Conservation (phyloP, 2,888 invertebrate species). For the Caenorhabditis sulstoni region DNA sequence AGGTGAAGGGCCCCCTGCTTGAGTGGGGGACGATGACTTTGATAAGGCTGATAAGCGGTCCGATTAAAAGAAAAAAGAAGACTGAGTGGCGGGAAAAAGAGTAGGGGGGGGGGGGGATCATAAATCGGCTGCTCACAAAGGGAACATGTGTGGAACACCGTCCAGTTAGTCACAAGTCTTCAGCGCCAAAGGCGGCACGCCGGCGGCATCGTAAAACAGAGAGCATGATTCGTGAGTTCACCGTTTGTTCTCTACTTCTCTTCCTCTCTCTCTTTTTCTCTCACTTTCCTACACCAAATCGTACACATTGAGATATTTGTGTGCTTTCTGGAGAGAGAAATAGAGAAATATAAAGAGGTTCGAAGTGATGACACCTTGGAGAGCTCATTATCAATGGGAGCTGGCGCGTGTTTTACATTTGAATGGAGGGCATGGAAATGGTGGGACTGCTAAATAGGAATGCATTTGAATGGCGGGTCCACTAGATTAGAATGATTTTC, state of each 20-base stretch:
- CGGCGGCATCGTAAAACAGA: slow-evolving; percentile 3
- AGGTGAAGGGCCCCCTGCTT: too few species aligned
- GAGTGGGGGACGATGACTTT: too few species aligned
- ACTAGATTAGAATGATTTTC: neutral
- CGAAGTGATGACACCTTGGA: neutral
- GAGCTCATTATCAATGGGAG: slow-evolving; percentile 13
- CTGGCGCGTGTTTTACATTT: slow-evolving; percentile 4
- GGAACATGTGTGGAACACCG: neutral
- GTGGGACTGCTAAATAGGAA: neutral
- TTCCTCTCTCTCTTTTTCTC: too few species aligned
- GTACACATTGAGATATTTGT: slow-evolving; percentile 2
- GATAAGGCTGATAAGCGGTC: too few species aligned
- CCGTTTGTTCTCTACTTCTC: slow-evolving; percentile 14
- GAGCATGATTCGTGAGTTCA: slow-evolving; percentile 5
- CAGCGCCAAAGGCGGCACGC: too few species aligned
- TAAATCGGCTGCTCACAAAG: too few species aligned
- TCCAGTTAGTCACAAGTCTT: neutral
- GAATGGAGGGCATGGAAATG: neutral
- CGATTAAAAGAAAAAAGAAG: too few species aligned
- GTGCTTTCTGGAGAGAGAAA: neutral
- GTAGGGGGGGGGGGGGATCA: too few species aligned
- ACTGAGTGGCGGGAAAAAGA: too few species aligned
- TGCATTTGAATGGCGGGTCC: neutral
- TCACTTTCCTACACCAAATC: neutral
- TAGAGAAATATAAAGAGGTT: neutral